Base-by-base conservation (phyloP, 2,888 invertebrate species). In the Raillietiella orientalis region DNA sequence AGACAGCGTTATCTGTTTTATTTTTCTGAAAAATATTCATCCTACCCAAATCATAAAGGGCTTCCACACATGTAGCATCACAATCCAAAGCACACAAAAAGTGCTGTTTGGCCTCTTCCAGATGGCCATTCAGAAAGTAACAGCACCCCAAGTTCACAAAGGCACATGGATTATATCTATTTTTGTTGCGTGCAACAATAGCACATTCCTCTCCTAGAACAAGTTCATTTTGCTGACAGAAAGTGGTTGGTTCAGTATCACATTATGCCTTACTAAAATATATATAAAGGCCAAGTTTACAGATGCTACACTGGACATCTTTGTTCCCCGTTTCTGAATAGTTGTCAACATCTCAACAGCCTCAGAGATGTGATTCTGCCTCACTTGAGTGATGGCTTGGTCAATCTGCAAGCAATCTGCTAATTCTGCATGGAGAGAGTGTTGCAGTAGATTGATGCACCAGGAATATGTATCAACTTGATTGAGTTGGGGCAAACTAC, bases 351-450 rank as follows among this genome's bases (percentile, higher is more conserved):
- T 70, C 33, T 72, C 74, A 26, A 74, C 63, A 0, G 79, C 77
- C 45, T 67, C 55, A 25, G 52, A 53, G 27, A 75, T 58, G 41
- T 77, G 69, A 32, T 69, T 62, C 43, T 72, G 69, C 31, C 70
- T 66, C 25, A 79, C 49, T 43, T 63, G 70, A 42, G 71, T 71
- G 32, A 75, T 61, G 1, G 75, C 75, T 46, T 79, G 79, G 46
- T 74, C 77, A 33, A 82, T 66, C 49, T 84, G 82, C 34, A 84
- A 50, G 52, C 71, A 87, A 37, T 65, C 69, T 22, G 72, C 79
- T 33, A 77, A 54, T 42, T 60, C 59, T 19, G 66, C 59, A 38
- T 69, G 72, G 42, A 62, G 64, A n/a, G 87, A 82, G 24, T n/a
- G n/a, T n/a, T n/a, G n/a, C n/a, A n/a, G n/a, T n/a, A n/a, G n/a